A percentile compares a stretch with the other conserved stretches of the same genome.
These are phyloP conservation scores for Megalopta genalis DNA, from an alignment of 1,140 invertebrate genomes.

Conservation along the genomic window DNA sequence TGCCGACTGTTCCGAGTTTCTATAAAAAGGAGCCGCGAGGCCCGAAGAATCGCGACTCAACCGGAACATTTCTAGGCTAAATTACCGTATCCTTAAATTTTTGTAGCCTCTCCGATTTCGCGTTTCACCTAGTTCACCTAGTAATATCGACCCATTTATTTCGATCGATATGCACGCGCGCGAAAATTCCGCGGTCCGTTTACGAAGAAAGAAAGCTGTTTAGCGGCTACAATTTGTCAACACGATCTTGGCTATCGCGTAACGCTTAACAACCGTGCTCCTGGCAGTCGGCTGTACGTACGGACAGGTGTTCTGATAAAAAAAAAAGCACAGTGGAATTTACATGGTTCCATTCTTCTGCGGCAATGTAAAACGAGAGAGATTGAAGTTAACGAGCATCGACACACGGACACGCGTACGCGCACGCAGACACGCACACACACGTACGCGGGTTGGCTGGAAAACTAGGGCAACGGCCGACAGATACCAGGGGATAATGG, in stretches of 20 bases:
- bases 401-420: not conserved
- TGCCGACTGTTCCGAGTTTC: no score
- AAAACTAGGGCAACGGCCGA: constrained; percentile 14
- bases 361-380: not conserved
- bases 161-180: no score
- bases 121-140: no score
- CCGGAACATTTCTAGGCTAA: no score
- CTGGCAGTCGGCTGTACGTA: not conserved
- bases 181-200: no score
- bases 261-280: not conserved
- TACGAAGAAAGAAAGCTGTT: not conserved
- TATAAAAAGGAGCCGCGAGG: no score
- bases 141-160: no score
- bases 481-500: constrained; percentile 13
- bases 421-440: not conserved
- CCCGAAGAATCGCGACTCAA: no score
- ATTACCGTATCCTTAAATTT: no score
- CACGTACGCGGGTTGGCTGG: not conserved
- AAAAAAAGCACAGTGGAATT: not conserved
- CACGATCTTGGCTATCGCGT: not conserved
- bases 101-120: no score
- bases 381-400: constrained; percentile 36
- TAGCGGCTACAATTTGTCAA: not conserved
- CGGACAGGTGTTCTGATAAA: not conserved
- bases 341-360: constrained; percentile 9